Evolutionary conservation across 2,797 vertebrate species (phyloP).

Genomic region (Pipistrellus kuhlii): DNA sequence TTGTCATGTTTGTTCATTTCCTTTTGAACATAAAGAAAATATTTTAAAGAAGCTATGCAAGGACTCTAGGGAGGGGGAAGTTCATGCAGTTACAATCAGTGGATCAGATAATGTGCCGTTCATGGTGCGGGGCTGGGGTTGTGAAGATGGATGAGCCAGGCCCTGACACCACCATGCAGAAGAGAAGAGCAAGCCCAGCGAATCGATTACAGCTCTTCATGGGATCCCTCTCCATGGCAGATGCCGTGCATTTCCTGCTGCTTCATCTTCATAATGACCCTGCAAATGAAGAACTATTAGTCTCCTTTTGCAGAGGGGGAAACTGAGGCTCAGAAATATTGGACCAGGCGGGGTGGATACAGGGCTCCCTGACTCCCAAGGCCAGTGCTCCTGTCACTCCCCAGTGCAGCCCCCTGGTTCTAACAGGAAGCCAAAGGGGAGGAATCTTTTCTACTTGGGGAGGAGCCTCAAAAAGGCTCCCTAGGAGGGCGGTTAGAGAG

Average conservation of each 20-base stretch:
- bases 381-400: background rate
- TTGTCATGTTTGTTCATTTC: constrained; percentile 62
- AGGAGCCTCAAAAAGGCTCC: background rate
- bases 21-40: constrained; percentile 38
- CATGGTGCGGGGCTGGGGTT: background rate
- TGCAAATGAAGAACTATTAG: no score
- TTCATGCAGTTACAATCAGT: background rate
- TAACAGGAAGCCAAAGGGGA: background rate
- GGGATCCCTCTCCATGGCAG: background rate
- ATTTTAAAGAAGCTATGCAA: constrained; percentile 22
- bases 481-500: background rate
- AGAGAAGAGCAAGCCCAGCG: background rate
- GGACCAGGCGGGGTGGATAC: background rate
- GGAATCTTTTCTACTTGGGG: background rate
- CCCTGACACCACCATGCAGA: accelerated
- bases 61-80: background rate
- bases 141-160: background rate
- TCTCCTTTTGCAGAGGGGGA: constrained; percentile 12
- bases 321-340: background rate
- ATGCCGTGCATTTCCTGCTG: background rate
- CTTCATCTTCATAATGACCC: background rate
- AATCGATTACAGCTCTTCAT: background rate
- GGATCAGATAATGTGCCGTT: background rate
- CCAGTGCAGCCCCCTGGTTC: background rate
- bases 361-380: background rate